Percentiles rank a stretch among this genome's conserved stretches.
Conservation (phyloP, 2,888 invertebrate genomes). For the Eurytoma adleriae region DNA sequence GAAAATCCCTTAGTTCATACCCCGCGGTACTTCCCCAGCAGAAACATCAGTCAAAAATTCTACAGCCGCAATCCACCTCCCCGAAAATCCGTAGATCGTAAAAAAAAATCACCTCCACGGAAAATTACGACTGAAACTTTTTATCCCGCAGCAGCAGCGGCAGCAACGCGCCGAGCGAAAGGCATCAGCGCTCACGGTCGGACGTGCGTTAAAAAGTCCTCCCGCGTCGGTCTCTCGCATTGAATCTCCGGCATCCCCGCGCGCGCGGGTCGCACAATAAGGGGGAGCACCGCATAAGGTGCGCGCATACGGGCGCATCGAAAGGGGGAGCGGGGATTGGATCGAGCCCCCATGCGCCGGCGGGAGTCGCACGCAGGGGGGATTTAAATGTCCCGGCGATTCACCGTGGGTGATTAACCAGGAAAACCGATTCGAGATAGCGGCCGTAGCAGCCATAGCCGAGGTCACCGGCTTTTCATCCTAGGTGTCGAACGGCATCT, state of each 20-base stretch:
- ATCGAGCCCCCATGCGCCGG: neutral
- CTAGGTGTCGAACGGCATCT: conserved; percentile 1
- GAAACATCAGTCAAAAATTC: neutral
- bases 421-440: conserved; percentile 58
- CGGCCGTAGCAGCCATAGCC: neutral
- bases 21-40: neutral
- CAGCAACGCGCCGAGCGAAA: neutral
- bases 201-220: neutral
- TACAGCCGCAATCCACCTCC: too few species aligned
- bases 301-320: neutral
- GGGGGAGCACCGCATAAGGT: conserved; percentile 40
- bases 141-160: neutral
- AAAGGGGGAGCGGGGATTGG: neutral
- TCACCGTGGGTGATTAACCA: conserved; percentile 62
- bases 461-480: conserved; percentile 29
- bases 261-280: too few species aligned
- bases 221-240: neutral
- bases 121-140: too few species aligned
- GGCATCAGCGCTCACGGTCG: neutral
- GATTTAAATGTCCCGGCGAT: conserved; percentile 65
- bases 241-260: neutral
- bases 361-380: conserved; percentile 37
- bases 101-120: neutral
- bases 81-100: too few species aligned
- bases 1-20: conserved; percentile 23